Conservation (phyloP, 2,888 invertebrate genomes). For the Lumbricus terrestris region DNA sequence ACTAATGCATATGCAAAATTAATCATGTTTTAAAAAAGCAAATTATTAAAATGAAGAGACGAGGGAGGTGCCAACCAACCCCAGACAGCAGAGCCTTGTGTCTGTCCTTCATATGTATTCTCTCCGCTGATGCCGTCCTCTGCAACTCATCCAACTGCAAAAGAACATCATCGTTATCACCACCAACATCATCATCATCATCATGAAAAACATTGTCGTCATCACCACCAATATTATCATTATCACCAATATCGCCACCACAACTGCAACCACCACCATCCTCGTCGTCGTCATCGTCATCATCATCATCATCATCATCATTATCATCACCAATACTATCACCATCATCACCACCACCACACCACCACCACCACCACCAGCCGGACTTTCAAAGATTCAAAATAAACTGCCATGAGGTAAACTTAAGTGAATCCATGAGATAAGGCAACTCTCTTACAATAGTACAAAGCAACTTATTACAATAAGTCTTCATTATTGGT, state of each 20-base stretch:
- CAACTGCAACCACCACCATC: neutral
- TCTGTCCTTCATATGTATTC: neutral
- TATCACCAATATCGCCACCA: conserved; percentile 6
- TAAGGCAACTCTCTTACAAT: no score
- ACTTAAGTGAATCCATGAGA: no score
- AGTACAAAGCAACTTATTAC: neutral
- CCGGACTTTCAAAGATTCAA: no score
- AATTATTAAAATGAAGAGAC: neutral
- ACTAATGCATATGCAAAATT: neutral
- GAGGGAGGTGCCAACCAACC: neutral
- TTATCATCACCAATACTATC: neutral
- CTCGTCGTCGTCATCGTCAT: conserved; percentile 10
- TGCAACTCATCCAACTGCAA: neutral
- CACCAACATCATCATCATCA: conserved; percentile 6
- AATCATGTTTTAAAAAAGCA: neutral
- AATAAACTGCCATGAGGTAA: no score
- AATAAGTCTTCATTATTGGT: neutral
- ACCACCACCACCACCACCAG: no score
- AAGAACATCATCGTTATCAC: neutral
- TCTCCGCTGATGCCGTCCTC: neutral
- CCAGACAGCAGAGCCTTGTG: conserved; percentile 10
- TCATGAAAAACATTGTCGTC: neutral
- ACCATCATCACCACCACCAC: neutral
- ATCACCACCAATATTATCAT: conserved; percentile 15
- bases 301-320: conserved; percentile 12